These are phyloP conservation scores for Neoitamus cyanurus DNA, from an alignment of 2,888 invertebrate species.

Conservation along the genomic window DNA sequence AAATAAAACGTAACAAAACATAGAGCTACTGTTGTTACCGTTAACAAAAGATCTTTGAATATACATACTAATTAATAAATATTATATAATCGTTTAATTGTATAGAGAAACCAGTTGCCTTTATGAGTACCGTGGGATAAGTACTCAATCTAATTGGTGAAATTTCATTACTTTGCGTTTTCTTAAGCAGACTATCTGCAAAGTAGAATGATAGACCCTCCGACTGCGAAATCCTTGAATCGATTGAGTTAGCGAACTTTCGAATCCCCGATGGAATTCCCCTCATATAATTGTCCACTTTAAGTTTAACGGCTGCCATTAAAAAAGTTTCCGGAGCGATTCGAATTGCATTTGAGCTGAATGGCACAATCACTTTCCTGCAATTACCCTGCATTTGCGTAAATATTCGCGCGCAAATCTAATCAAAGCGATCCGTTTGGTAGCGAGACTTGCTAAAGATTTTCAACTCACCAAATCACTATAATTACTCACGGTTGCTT, in stretches of 20 bases:
- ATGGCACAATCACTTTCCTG: neutral
- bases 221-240: neutral
- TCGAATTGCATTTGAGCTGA: neutral
- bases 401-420: neutral
- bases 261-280: neutral
- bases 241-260: neutral
- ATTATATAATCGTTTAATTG: too few species aligned
- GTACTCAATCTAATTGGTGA: neutral
- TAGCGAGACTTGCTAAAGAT: neutral
- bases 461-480: neutral
- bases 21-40: too few species aligned
- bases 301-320: neutral
- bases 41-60: too few species aligned
- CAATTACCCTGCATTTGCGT: conserved; percentile 1
- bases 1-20: too few species aligned
- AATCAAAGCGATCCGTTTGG: neutral
- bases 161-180: neutral
- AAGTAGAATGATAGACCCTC: neutral
- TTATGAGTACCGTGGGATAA: neutral
- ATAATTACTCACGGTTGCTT: neutral
- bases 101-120: too few species aligned
- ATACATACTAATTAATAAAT: too few species aligned
- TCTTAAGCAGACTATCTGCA: neutral
- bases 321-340: neutral
- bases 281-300: neutral